phyloP scores from a whole-genome alignment of 2,797 vertebrate genomes.

The Muscicapa striata region DNA sequence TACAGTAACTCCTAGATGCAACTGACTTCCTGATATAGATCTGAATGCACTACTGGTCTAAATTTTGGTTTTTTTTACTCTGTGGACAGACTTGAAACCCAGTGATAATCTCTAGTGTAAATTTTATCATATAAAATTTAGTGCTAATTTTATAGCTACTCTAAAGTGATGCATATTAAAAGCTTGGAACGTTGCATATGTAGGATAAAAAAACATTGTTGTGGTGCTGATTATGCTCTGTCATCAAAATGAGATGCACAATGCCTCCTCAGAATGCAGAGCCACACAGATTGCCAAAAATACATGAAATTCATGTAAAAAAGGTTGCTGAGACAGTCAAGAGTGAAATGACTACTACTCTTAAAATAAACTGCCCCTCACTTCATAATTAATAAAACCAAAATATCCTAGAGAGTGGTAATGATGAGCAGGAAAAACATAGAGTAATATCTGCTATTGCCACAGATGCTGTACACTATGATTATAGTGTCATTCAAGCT shows the following conservation, averaged over 20 bases:
- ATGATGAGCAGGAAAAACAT: background rate
- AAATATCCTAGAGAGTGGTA: background rate
- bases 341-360: background rate
- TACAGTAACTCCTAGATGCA: background rate
- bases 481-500: conserved; percentile 5
- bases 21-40: background rate
- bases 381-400: background rate
- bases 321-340: background rate
- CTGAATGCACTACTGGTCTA: background rate
- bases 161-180: background rate
- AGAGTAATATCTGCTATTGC: background rate
- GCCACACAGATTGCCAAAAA: background rate
- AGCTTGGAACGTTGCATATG: background rate
- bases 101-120: background rate
- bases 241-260: background rate
- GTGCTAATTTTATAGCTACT: background rate
- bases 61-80: background rate
- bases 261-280: background rate
- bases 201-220: background rate
- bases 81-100: background rate
- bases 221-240: background rate
- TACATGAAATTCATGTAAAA: background rate
- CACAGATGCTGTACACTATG: background rate
- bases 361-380: background rate
- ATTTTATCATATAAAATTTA: background rate